phyloP scores from a whole-genome alignment of 2,888 invertebrate genomes.

The Agrochola lychnidis region DNA sequence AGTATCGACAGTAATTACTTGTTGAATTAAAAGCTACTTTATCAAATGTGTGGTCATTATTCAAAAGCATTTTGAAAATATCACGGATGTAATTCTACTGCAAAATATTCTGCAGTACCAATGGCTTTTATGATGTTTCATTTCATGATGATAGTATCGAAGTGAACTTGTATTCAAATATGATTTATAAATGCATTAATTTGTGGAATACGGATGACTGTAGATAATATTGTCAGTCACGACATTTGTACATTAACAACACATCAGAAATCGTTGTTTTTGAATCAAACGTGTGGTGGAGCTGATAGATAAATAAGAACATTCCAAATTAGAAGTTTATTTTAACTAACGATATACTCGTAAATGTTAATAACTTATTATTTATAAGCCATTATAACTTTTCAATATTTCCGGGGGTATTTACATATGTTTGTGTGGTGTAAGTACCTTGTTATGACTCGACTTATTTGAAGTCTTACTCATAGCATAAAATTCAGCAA shows the following conservation, averaged over 20 bases:
- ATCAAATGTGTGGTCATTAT: constrained; percentile 16
- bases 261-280: constrained; percentile 56
- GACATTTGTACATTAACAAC: constrained; percentile 61
- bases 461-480: not conserved
- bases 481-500: constrained; percentile 1
- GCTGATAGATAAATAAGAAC: constrained; percentile 32
- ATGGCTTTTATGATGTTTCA: constrained; percentile 9
- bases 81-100: not conserved
- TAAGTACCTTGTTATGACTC: not conserved
- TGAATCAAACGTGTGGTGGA: constrained; percentile 30
- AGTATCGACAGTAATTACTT: constrained; percentile 23
- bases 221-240: constrained; percentile 57
- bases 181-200: constrained; percentile 50
- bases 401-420: not conserved
- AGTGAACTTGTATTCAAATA: constrained; percentile 35
- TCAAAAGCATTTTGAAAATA: constrained; percentile 24
- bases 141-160: constrained; percentile 17
- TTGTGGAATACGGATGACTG: constrained; percentile 34
- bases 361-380: constrained; percentile 7
- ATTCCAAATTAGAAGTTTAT: constrained; percentile 37
- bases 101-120: constrained; percentile 46
- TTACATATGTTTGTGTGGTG: not conserved
- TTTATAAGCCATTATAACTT: not conserved
- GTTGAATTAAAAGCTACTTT: constrained; percentile 31
- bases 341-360: constrained; percentile 32